Evolutionary conservation across 2,113 vertebrate species (phyloP), one percentile per base, ranked within the genome.

Genomic region (Apteryx owenii): DNA sequence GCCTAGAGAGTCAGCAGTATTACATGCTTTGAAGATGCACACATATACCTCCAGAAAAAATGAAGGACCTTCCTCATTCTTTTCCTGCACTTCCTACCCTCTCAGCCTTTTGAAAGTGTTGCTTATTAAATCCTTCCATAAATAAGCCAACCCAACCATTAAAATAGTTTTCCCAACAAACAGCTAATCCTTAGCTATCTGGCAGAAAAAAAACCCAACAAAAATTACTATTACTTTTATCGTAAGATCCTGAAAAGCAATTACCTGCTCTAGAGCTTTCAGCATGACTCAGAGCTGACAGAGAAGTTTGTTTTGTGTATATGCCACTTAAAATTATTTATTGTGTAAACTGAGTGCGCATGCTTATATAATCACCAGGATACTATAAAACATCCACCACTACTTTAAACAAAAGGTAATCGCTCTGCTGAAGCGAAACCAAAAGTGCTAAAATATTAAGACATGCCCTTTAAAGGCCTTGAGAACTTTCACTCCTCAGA

Each of bases 1-100:
- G 99, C 99, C 99, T 99, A 88, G 69, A 88, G n/a, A 85, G 64
- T 5, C 17, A 89, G 29, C 5, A 5, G 42, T 54, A 61, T 71
- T 71, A 65, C 6, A 4, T 91, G 31, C 53, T 77, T 81, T 89
- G 64, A 95, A 81, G 36, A 77, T n/a, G 21, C 14, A 87, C 29
- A 82, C 42, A 70, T 8, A 79, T 2, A 85, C 10, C 48, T 13
- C 5, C 44, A 91, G 61, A 80, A 90, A 73, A 36, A 82, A 82
- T 8, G 28, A 58, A 80, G 78, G 19, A 70, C 33, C 26, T 83
- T 77, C 33, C n/a, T 71, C 40, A 79, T 4, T 5, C 8, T 22
- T 79, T 40, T 36, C 29, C 13, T 38, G 56, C 5, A 40, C 51
- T 71, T 93, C 6, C 36, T 13, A 79, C 20, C 11, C 28, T 61